phyloP scores from a whole-genome alignment of 2,888 invertebrate species.

The Taenaris catops region DNA sequence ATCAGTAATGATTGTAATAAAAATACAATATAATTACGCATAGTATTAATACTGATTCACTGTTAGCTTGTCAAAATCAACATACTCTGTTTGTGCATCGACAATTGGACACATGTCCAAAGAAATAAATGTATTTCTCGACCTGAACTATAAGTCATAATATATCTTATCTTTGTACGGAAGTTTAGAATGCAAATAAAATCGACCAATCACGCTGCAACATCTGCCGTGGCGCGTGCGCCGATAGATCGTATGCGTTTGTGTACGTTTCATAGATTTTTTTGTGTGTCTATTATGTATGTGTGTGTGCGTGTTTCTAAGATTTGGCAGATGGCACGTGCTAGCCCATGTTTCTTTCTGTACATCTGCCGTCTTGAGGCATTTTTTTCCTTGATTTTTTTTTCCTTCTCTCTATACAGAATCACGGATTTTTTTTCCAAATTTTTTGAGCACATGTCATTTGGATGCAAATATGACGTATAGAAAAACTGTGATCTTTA shows the following conservation, averaged over 20 bases:
- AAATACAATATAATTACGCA: no score
- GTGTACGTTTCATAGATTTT: conserved; percentile 45
- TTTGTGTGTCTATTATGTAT: conserved; percentile 40
- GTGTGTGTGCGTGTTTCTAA: conserved; percentile 56
- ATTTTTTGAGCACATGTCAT: conserved; percentile 54
- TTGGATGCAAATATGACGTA: conserved; percentile 71
- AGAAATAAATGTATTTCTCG: no score
- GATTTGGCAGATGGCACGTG: conserved; percentile 80
- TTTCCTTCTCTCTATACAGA: conserved; percentile 34
- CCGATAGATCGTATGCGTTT: conserved; percentile 50
- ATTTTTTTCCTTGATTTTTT: conserved; percentile 52
- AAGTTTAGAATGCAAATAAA: conserved; percentile 62
- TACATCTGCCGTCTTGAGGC: conserved; percentile 69
- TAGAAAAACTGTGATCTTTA: conserved; percentile 46
- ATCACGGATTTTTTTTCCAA: conserved; percentile 35
- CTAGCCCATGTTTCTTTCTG: conserved; percentile 57
- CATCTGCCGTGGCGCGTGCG: conserved; percentile 65
- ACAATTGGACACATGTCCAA: no score
- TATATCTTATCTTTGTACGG: conserved; percentile 72
- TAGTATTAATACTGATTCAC: no score
- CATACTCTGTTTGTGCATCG: no score
- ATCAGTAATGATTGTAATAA: no score
- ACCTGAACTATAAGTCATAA: conserved; percentile 51
- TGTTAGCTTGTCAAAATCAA: no score
- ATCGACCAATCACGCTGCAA: conserved; percentile 60